Percentiles rank a stretch among this genome's conserved stretches.
phyloP scores from a whole-genome alignment of 2,888 invertebrate species.

The Onchidella celtica region DNA sequence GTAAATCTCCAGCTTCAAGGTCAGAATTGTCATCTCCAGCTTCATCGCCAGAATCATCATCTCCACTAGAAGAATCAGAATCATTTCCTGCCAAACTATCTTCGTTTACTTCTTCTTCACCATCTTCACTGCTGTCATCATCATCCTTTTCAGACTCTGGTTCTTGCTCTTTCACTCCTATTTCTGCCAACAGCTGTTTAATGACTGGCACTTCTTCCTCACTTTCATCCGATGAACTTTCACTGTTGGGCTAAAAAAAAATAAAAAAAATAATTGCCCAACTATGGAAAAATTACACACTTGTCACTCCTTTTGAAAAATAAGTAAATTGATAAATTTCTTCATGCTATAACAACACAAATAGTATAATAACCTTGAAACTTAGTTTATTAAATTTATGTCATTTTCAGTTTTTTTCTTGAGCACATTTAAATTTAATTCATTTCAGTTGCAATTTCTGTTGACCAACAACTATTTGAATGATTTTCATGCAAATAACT shows the following conservation, averaged over 20 bases:
- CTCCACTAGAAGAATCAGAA: too few relatives aligned
- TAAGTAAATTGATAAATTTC: background rate
- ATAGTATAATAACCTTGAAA: too few relatives aligned
- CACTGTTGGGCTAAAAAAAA: slow-evolving; percentile 67
- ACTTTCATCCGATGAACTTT: slow-evolving; percentile 70
- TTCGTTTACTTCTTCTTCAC: slow-evolving; percentile 21
- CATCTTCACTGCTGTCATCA: background rate
- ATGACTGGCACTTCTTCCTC: slow-evolving; percentile 68
- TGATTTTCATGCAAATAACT: too few relatives aligned
- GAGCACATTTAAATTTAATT: too few relatives aligned
- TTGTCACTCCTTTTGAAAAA: background rate
- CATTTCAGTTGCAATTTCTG: too few relatives aligned
- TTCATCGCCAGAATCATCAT: too few relatives aligned
- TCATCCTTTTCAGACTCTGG: slow-evolving; percentile 26
- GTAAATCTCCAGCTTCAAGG: slow-evolving; percentile 20
- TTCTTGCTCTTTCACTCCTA: slow-evolving; percentile 25
- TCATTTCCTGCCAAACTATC: background rate
- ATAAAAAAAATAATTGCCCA: slow-evolving; percentile 44
- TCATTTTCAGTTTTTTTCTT: too few relatives aligned
- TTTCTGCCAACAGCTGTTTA: slow-evolving; percentile 33
- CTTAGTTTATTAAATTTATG: too few relatives aligned
- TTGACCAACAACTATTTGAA: too few relatives aligned
- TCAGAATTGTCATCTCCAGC: slow-evolving; percentile 53
- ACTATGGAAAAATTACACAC: background rate
- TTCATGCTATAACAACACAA: too few relatives aligned